Base-by-base conservation (phyloP, 2,888 invertebrate species). In the Stomorhina lunata region DNA sequence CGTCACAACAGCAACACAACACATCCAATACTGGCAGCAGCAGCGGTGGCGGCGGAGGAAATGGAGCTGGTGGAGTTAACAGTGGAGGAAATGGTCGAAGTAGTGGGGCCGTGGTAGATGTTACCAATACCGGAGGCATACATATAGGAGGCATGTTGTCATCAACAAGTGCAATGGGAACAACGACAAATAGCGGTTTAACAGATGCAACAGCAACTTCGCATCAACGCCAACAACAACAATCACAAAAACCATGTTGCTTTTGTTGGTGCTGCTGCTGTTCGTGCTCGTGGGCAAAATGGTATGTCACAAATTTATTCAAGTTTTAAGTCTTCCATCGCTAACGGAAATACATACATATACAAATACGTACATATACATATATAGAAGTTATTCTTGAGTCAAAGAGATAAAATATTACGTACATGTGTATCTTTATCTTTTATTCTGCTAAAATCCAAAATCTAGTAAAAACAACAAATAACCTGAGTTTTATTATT, bases 211-310 rank as follows among this genome's bases (percentile, higher is more conserved):
- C 88, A n/a, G n/a, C n/a, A 69, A 87, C 72, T 25, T 66, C 65
- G 68, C 78, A 72, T 48, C 85, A 81, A 37, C 84, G 88, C 86
- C 92, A 89, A 84, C 90, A 88, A 87, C 88, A 91, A 89, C 88
- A 92, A 88, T 92, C 92, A 68, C 92, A 92, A 85, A 93, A 93
- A 88, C 93, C 93, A 61, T 94, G 94, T 89, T 94, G 94, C 89
- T 93, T 94, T 86, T 94, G 94, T 87, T 94, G 93, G 93, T 94
- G 94, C 89, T 94, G 94, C 88, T 94, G 94, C 90, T 94, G 94
- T 91, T 94, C 94, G 90, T 94, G 94, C 91, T 94, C 94, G 88
- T 94, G 94, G 90, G 90, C 89, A 84, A 91, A 91, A 84, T 90
- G 90, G 91, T 90, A 87, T 89, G 91, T 90, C 29, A 32, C 9